Evolutionary conservation across 2,888 invertebrate genomes (phyloP).

Genomic region (Agriopis aurantiaria): DNA sequence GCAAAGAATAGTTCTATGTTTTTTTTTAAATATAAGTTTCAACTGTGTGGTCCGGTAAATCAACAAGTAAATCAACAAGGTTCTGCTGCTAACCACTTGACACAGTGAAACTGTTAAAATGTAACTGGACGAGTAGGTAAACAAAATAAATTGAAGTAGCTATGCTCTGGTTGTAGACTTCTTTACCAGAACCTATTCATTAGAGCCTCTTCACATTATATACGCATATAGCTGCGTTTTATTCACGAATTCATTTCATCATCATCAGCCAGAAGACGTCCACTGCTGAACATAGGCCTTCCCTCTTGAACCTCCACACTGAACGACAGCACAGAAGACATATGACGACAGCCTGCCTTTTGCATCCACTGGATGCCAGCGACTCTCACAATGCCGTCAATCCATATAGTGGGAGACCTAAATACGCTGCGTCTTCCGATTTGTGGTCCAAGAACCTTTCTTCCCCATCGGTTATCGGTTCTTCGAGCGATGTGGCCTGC

Average conservation of each 20-base stretch:
- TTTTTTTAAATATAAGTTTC: background rate
- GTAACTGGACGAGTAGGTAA: constrained; percentile 34
- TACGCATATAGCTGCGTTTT: background rate
- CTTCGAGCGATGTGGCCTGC: too few species aligned
- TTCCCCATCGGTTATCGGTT: too few species aligned
- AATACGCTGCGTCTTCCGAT: too few species aligned
- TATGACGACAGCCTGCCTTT: too few species aligned
- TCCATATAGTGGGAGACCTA: too few species aligned
- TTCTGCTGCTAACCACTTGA: constrained; percentile 36
- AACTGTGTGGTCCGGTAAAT: constrained; percentile 13
- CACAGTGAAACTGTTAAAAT: constrained; percentile 34
- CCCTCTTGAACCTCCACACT: too few species aligned
- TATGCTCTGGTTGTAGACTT: constrained; percentile 13
- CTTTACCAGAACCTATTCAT: constrained; percentile 24
- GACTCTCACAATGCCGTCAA: too few species aligned
- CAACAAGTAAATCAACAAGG: constrained; percentile 24
- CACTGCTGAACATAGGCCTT: too few species aligned
- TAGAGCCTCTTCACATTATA: background rate
- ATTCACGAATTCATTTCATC: background rate
- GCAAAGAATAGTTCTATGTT: background rate
- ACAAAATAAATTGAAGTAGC: constrained; percentile 28
- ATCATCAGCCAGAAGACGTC: too few species aligned
- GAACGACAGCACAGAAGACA: too few species aligned
- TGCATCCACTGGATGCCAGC: too few species aligned
- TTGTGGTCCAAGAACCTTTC: too few species aligned